Conservation (phyloP, 2,113 vertebrate genomes). For the Pteruthius melanotis region DNA sequence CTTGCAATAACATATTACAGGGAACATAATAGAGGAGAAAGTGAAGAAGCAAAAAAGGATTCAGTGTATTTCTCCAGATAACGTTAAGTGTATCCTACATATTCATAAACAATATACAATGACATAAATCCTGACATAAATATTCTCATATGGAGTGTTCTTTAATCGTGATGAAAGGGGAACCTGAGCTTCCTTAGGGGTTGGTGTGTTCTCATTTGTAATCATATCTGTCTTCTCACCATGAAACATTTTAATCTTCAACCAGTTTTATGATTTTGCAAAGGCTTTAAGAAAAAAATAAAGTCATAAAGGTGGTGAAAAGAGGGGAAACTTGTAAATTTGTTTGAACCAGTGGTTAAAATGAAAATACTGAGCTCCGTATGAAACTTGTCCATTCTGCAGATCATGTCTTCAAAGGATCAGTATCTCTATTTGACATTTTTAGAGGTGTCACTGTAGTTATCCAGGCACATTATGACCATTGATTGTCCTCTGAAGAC, state of each 20-base stretch:
- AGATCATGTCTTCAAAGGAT: background rate
- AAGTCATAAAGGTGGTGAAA: background rate
- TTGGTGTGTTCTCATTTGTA: constrained; percentile 28
- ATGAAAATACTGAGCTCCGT: background rate
- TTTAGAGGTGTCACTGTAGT: constrained; percentile 25
- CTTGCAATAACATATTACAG: background rate
- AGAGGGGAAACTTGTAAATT: background rate
- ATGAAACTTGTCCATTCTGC: background rate
- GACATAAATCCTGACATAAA: background rate
- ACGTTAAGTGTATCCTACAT: background rate
- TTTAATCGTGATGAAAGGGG: background rate
- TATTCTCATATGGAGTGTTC: background rate
- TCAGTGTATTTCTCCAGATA: constrained; percentile 31
- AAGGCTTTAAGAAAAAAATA: background rate
- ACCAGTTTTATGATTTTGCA: constrained; percentile 8
- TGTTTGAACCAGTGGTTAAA: background rate
- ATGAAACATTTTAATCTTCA: constrained; percentile 6
- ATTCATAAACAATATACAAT: background rate
- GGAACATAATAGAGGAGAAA: background rate
- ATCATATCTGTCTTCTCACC: constrained; percentile 9
- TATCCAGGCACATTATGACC: background rate
- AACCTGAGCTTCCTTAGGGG: background rate
- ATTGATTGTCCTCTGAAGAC: constrained; percentile 27
- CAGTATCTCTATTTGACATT: constrained; percentile 3
- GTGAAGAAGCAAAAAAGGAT: background rate